These are phyloP conservation scores for Scaptomyza pallida DNA, from an alignment of 1,140 invertebrate genomes.

Conservation along the genomic window DNA sequence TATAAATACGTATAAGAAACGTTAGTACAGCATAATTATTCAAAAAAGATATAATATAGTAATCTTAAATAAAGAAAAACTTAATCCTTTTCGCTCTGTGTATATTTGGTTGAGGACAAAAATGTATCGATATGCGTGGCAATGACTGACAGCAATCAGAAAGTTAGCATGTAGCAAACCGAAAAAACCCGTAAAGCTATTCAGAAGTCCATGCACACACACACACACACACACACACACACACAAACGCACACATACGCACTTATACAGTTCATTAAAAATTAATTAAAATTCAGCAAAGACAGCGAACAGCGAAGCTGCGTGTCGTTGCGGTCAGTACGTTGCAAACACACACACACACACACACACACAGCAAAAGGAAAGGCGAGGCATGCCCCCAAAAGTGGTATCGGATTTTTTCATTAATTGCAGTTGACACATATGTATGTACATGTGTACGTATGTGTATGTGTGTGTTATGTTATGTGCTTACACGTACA, in stretches of 20 bases:
- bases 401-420: conserved; percentile 5
- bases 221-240: conserved; percentile 33
- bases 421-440: conserved; percentile 17
- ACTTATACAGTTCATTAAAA: conserved; percentile 67
- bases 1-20: no score
- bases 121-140: conserved; percentile 40
- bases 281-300: conserved; percentile 76
- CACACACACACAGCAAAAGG: neutral
- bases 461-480: neutral
- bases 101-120: conserved; percentile 10
- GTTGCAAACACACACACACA: neutral
- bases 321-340: conserved; percentile 18
- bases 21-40: no score
- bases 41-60: no score
- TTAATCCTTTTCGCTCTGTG: neutral
- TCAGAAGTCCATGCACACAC: conserved; percentile 5
- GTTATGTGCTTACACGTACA: neutral
- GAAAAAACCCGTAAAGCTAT: conserved; percentile 8
- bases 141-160: conserved; percentile 23
- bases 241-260: conserved; percentile 3
- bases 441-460: neutral
- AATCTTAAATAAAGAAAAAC: no score
- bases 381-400: neutral
- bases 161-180: conserved; percentile 21
- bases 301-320: conserved; percentile 18